These are phyloP conservation scores for Zaprionus africanus DNA, from an alignment of 1,140 invertebrate species.

Conservation along the genomic window DNA sequence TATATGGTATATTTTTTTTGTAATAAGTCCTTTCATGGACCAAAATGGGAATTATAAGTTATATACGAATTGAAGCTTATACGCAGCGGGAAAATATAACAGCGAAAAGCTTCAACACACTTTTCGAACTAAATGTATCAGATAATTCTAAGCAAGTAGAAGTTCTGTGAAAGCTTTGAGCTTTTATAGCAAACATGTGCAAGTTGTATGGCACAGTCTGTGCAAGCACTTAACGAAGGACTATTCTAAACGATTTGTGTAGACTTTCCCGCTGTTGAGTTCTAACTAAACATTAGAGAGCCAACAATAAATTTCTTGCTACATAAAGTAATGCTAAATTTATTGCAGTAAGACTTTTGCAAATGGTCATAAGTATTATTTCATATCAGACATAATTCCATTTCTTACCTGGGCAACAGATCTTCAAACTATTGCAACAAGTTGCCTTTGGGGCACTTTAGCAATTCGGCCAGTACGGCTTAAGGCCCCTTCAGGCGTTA, in stretches of 20 bases:
- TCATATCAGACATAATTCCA: background rate
- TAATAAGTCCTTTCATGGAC: background rate
- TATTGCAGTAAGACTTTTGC: background rate
- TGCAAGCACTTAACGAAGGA: background rate
- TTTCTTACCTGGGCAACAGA: background rate
- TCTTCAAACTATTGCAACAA: background rate
- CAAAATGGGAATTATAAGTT: background rate
- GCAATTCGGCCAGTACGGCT: background rate
- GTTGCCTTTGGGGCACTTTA: background rate
- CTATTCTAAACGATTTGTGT: background rate
- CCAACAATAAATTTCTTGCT: background rate
- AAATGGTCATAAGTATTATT: background rate
- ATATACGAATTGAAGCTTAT: background rate
- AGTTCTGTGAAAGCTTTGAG: background rate
- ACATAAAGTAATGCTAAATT: background rate
- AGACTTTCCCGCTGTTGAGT: background rate
- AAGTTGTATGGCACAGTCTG: background rate
- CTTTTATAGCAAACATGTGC: background rate
- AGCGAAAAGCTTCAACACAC: background rate
- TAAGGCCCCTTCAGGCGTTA: constrained; percentile 1
- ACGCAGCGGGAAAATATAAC: background rate
- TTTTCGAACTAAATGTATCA: background rate
- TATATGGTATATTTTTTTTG: background rate
- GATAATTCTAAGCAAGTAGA: background rate
- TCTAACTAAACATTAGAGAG: background rate